Evolutionary conservation across 2,888 invertebrate genomes (phyloP).

Genomic region (Watsonalla cultraria): DNA sequence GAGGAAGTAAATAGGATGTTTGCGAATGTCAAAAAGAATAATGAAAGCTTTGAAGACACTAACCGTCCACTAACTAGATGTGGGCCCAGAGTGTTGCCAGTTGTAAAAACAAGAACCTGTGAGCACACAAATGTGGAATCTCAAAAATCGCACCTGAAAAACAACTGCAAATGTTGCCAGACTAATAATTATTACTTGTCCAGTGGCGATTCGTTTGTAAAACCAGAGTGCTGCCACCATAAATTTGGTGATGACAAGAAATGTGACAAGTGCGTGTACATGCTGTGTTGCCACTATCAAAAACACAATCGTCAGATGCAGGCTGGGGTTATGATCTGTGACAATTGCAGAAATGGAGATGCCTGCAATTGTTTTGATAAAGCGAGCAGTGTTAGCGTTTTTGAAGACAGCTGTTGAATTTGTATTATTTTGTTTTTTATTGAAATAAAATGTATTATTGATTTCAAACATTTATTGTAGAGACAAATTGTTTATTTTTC

Average conservation of each 20-base stretch:
- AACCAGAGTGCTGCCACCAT: slow-evolving; percentile 28
- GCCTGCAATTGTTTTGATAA: slow-evolving; percentile 10
- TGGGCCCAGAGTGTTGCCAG: slow-evolving; percentile 62
- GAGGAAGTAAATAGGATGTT: slow-evolving; percentile 70
- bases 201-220: slow-evolving; percentile 46
- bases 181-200: slow-evolving; percentile 42
- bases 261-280: slow-evolving; percentile 38
- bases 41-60: slow-evolving; percentile 17
- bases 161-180: slow-evolving; percentile 36
- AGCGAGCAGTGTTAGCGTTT: slow-evolving; percentile 1
- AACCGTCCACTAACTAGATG: slow-evolving; percentile 55
- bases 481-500: too few species aligned
- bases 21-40: slow-evolving; percentile 47
- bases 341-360: slow-evolving; percentile 25
- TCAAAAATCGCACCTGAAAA: slow-evolving; percentile 3
- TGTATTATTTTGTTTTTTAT: slow-evolving; percentile 13
- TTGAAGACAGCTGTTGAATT: slow-evolving; percentile 18
- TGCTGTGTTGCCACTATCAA: slow-evolving; percentile 42
- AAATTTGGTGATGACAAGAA: slow-evolving; percentile 17
- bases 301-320: slow-evolving; percentile 21
- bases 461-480: too few species aligned
- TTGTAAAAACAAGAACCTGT: slow-evolving; percentile 41
- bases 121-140: slow-evolving; percentile 6
- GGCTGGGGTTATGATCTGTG: slow-evolving; percentile 26
- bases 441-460: slow-evolving; percentile 6